Evolutionary conservation across 2,113 vertebrate species (phyloP).

Genomic region (Cavia aperea): DNA sequence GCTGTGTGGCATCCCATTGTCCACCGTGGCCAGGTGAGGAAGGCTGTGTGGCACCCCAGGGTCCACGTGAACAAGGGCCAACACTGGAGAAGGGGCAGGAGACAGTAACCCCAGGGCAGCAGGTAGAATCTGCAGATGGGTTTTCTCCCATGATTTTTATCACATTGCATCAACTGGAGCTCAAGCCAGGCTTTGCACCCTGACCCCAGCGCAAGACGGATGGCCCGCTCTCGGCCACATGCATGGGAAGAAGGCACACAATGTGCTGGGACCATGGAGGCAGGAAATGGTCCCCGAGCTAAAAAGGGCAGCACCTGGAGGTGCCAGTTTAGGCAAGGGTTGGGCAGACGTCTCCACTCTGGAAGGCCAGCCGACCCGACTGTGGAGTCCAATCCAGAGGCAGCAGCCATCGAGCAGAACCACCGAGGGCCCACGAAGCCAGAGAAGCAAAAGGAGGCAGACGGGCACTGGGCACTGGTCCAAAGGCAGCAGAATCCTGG

Average conservation of each 20-base stretch:
- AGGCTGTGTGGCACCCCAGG: no score
- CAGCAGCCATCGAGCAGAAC: not conserved
- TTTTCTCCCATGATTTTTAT: not conserved
- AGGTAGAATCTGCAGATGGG: no score
- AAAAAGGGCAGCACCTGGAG: not conserved
- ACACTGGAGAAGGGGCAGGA: not conserved
- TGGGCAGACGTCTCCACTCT: not conserved
- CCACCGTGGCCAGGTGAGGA: no score
- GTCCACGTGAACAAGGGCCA: not conserved
- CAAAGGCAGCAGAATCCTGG: fast-evolving
- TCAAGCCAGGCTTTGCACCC: not conserved
- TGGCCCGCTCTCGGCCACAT: not conserved
- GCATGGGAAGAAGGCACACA: not conserved
- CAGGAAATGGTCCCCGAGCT: fast-evolving
- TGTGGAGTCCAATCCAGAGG: not conserved
- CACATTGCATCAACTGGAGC: not conserved
- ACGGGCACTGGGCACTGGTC: not conserved
- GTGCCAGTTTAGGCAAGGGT: not conserved
- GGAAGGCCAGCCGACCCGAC: not conserved
- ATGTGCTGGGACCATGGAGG: no score
- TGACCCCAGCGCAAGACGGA: not conserved
- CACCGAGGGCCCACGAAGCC: not conserved
- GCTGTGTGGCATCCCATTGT: no score
- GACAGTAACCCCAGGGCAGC: not conserved
- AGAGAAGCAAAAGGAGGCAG: not conserved